Conservation (phyloP, 2,888 invertebrate genomes). For the Baccha elongata region DNA sequence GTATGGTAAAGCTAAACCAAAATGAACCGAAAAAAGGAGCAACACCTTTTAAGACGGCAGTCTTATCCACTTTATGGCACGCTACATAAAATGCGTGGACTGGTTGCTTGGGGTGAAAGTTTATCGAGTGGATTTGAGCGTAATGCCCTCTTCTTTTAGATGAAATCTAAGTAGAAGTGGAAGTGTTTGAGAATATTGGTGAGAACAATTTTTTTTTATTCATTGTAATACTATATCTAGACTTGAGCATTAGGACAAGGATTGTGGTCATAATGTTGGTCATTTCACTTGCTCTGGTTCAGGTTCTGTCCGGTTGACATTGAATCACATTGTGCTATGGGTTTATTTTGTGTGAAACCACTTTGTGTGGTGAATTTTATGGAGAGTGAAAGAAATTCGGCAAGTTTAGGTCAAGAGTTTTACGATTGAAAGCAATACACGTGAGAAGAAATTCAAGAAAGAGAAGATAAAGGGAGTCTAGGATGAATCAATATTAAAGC, state of each 20-base stretch:
- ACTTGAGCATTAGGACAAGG: neutral
- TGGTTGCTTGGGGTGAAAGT: conserved; percentile 13
- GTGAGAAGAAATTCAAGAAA: too few species aligned
- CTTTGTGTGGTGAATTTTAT: conserved; percentile 24
- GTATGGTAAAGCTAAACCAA: conserved; percentile 14
- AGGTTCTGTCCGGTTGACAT: neutral
- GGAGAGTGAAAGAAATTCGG: neutral
- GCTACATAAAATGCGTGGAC: conserved; percentile 48
- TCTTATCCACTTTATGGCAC: conserved; percentile 39
- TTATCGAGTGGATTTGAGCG: conserved; percentile 39
- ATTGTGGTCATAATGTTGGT: neutral
- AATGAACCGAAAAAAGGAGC: neutral
- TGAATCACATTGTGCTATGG: conserved; percentile 29
- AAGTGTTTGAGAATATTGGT: neutral
- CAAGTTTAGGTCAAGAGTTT: neutral
- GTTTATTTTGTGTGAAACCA: conserved; percentile 42
- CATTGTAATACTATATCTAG: neutral
- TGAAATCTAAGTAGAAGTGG: conserved; percentile 1
- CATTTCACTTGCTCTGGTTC: neutral
- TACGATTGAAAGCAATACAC: neutral
- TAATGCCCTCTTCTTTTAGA: conserved; percentile 2
- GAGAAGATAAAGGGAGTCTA: too few species aligned
- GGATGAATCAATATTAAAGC: too few species aligned
- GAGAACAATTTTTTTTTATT: conserved; percentile 4
- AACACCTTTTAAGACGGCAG: neutral